These are phyloP conservation scores for Embidobia sp. DNA, from an alignment of 2,888 invertebrate species.

Conservation along the genomic window DNA sequence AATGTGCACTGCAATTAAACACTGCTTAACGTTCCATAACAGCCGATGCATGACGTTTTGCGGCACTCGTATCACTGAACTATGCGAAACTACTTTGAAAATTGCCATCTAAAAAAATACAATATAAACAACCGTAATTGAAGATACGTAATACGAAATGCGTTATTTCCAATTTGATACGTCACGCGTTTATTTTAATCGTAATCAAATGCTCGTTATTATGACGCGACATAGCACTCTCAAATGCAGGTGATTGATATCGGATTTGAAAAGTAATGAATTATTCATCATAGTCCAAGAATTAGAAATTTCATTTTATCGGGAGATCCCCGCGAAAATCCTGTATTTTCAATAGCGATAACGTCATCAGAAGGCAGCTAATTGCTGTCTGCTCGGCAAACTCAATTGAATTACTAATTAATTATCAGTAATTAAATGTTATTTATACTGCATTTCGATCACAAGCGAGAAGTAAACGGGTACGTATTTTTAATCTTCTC, in stretches of 20 bases:
- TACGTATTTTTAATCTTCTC: constrained; percentile 37
- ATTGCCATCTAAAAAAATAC: neutral
- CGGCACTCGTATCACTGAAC: neutral
- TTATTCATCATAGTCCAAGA: constrained; percentile 25
- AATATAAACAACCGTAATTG: neutral
- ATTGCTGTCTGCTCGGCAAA: constrained; percentile 4
- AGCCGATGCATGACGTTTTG: no score
- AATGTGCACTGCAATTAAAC: no score
- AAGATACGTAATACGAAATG: constrained; percentile 6
- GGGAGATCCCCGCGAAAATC: constrained; percentile 27
- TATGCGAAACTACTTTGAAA: neutral
- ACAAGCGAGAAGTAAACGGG: neutral
- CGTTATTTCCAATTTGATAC: constrained; percentile 13
- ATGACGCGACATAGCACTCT: constrained; percentile 14
- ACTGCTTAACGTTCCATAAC: no score
- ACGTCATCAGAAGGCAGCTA: constrained; percentile 18
- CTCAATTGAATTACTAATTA: neutral
- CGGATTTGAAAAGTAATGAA: constrained; percentile 1
- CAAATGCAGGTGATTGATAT: neutral
- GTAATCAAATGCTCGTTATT: constrained; percentile 4
- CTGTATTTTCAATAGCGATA: constrained; percentile 1
- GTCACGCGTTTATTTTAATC: constrained; percentile 14
- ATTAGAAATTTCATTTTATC: neutral
- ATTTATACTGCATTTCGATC: neutral
- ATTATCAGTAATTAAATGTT: constrained; percentile 10